Evolutionary conservation across 2,888 invertebrate species (phyloP), one percentile per base, ranked within the genome.

Genomic region (Dioctria rufipes): DNA sequence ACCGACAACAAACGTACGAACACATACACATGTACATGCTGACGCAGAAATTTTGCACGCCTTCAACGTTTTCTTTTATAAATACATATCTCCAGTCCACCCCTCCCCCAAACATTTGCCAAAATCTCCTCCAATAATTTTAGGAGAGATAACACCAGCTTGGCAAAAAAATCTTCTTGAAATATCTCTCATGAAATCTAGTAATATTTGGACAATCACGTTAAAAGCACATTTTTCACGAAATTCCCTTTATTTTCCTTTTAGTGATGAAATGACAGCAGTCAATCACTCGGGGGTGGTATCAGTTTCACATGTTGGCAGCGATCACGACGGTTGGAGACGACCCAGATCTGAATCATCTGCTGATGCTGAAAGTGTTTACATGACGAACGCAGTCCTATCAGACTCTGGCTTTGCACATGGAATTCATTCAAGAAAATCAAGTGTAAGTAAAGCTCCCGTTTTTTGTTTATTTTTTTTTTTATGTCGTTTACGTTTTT

Each of bases 331-430:
- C 81, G 93, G 92, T 81, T 93, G 93, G 92, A 90, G 91, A 75
- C 91, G 96, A 78, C 92, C 93, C 82, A 91, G 96, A 78, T 95
- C 95, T 42, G 96, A 96, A 89, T 95, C 95, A 81, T 93, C 93
- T 0, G 94, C 93, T 0, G 95, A 94, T 86, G 93, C 92, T n/a
- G 94, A 94, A 86, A 94, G 93, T 81, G 93, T 94, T 83, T 94
- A 92, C 85, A 88, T 89, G 88, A 88, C 89, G 67, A 89, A 89
- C 82, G 87, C 88, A 84, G 87, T 89, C 11, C 84, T 89, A 13
- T 82, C 84, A 9, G 89, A 89, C 81, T 83, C 84, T 3, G 86
- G 88, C 11, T 87, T 87, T 77, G 87, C 87, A 80, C 89, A 89
- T 84, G 88, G 87, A 79, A 86, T 88, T 82, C 88, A 87, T 83